Evolutionary conservation across 23 tunicate species (phyloP).

Genomic region (Halocynthia roretzi): DNA sequence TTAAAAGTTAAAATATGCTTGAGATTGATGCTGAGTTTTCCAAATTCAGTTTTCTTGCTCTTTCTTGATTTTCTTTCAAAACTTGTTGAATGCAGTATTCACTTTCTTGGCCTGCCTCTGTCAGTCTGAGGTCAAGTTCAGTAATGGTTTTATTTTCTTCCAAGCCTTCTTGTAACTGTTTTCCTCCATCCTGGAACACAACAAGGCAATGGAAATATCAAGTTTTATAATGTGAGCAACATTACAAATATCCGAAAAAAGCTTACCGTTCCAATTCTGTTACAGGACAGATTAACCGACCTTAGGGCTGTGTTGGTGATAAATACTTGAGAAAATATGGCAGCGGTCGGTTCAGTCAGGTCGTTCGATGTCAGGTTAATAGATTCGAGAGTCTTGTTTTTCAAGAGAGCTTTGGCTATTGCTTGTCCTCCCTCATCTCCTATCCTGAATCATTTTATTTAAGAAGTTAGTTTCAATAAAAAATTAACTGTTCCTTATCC

Average conservation of each 20-base stretch:
- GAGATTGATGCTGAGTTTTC: neutral
- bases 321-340: conserved; percentile 70
- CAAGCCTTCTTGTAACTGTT: conserved; percentile 94
- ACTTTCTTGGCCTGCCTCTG: conserved; percentile 95
- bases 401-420: conserved; percentile 46
- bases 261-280: conserved; percentile 75
- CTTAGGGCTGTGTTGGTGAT: conserved; percentile 44
- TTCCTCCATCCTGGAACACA: conserved; percentile 71
- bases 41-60: conserved; percentile 39
- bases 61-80: conserved; percentile 64
- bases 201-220: conserved; percentile 1
- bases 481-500: no score
- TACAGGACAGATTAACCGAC: conserved; percentile 40
- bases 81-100: conserved; percentile 91
- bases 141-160: conserved; percentile 48
- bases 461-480: no score
- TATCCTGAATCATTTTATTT: conserved; percentile 19
- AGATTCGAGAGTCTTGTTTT: conserved; percentile 44
- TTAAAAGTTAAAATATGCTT: no score
- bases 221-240: neutral
- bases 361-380: conserved; percentile 68
- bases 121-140: conserved; percentile 74
- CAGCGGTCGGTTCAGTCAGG: conserved; percentile 78
- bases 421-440: conserved; percentile 95
- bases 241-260: neutral